Base-by-base conservation (phyloP, 2,888 invertebrate species). In the Copidosoma aretas region DNA sequence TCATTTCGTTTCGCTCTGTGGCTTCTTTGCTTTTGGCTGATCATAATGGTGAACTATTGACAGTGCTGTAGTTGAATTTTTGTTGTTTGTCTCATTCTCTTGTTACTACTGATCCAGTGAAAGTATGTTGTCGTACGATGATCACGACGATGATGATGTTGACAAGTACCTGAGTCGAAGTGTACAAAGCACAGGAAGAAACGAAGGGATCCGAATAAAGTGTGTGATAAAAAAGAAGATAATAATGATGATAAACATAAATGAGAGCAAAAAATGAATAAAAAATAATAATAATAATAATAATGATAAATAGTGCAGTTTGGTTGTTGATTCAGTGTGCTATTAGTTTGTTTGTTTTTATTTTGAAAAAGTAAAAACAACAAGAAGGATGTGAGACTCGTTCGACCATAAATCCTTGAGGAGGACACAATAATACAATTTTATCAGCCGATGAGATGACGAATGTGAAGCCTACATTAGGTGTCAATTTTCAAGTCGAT, bases 401-500 rank as follows among this genome's bases (percentile, higher is more conserved):
- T 24, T 43, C 15, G 17, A n/a, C n/a, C 46, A 19, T 2, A 39
- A 43, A 43, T 41, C 19, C 59, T 52, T 53, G n/a, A 10, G 25
- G 32, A 56, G 57, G 19, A 51, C 51, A 17, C 8, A 51, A n/a
- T 5, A 57, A 57, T 8, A 32, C 15, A 39, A 57, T n/a, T n/a
- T n/a, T n/a, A n/a, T n/a, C n/a, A n/a, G n/a, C n/a, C n/a, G n/a
- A n/a, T n/a, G n/a, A n/a, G n/a, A n/a, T n/a, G n/a, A 21, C 53
- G 14, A 1, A 56, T 19, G n/a, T n/a, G 10, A 19, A 67, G 60
- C 67, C 71, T 69, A 67, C 69, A 67, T 66, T 67, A 69, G 67
- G 71, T 69, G 71, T 71, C 71, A 71, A 71, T 68, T 71, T 68
- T 57, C 52, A 56, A n/a, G 59, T 17, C 41, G 52, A 70, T 67